Evolutionary conservation across 2,888 invertebrate species (phyloP), one percentile per base, ranked within the genome.

Genomic region (Agrochola lychnidis): DNA sequence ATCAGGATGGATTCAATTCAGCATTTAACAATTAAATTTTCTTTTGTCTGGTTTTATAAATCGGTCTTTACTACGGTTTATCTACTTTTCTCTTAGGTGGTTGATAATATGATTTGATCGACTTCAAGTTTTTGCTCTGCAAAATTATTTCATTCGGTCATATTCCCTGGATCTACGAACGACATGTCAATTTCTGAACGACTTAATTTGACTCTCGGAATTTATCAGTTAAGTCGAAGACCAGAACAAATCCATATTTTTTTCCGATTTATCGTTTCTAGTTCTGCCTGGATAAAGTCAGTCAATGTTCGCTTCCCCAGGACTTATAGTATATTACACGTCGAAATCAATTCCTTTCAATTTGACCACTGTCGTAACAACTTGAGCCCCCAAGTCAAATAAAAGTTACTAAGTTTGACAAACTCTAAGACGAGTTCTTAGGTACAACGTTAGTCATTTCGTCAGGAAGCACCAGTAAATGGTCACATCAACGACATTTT

Each of bases 401-500:
- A 84, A 77, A 81, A 84, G 61, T 83, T 72, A 62, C 69, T 53
- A 12, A 19, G 62, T 70, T 82, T 71, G n/a, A 68, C 57, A n/a
- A 78, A 76, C 67, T 79, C 45, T 73, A 66, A 64, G 63, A 70
- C 22, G 67, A 79, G 64, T 68, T 75, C 25, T 70, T 63, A 63
- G 63, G 59, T 76, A 59, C 36, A 63, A 77, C 45, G 67, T 73
- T 79, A 77, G 67, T 84, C 70, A 79, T 84, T 85, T 85, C 70
- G 70, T 79, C 70, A 81, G 75, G 83, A 83, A 87, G 81, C 79
- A 80, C 76, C 79, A 83, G 79, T 82, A 89, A 90, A 92, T 90
- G 89, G 89, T 89, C 82, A 85, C 88, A 89, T 86, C 85, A 85
- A 84, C 66, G 78, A 87, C 83, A 87, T 90, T 88, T 89, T 88